Evolutionary conservation across 2,113 vertebrate genomes (phyloP).

Genomic region (Scytalopus superciliaris): DNA sequence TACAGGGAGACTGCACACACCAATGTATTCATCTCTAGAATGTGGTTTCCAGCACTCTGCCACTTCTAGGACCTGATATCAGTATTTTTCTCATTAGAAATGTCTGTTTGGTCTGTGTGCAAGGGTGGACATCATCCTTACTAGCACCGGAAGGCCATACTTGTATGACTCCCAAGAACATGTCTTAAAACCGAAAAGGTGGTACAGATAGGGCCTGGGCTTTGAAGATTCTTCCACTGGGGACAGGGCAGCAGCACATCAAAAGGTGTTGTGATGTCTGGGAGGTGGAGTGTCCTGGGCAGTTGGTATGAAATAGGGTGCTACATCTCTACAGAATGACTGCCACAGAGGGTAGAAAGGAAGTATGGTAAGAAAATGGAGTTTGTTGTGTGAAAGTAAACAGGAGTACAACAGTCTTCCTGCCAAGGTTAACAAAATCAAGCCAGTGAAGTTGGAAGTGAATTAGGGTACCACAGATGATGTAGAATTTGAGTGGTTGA

Average conservation of each 20-base stretch:
- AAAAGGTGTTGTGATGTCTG: rapidly evolving
- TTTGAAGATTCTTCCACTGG: neutral
- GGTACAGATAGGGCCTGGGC: neutral
- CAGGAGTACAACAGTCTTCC: neutral
- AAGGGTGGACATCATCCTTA: neutral
- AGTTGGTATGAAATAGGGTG: neutral
- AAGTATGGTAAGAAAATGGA: neutral
- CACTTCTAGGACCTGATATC: neutral
- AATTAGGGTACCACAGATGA: neutral
- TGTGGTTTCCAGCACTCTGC: neutral
- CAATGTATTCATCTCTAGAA: neutral
- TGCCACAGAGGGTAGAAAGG: neutral
- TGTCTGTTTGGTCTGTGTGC: neutral
- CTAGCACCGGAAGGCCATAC: neutral
- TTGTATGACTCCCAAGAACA: neutral
- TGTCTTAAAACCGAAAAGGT: neutral
- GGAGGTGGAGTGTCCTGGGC: neutral
- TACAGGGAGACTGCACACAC: neutral
- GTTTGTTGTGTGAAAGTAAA: neutral
- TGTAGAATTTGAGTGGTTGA: neutral
- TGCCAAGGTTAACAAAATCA: neutral
- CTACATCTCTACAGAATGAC: neutral
- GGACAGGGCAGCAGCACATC: neutral
- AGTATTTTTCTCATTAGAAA: neutral
- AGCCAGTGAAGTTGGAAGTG: neutral